Base-by-base conservation (phyloP, 2,113 vertebrate species). In the Cinclus mexicanus region DNA sequence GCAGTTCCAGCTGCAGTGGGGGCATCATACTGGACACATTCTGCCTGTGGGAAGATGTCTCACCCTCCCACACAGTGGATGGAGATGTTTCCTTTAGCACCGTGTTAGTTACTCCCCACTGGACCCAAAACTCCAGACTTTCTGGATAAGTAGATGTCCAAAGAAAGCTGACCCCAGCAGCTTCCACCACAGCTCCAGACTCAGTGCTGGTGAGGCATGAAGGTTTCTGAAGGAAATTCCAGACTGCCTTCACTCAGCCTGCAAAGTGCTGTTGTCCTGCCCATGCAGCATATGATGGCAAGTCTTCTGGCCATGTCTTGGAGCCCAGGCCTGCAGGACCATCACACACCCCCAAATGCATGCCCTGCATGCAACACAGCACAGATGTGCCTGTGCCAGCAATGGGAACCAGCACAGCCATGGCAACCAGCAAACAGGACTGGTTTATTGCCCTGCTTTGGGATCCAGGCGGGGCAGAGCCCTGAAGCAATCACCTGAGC, bases 241-340 rank as follows among this genome's bases (percentile, higher is more conserved):
- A 64, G 11, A 8, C 41, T 26, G 5, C 46, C n/a, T 88, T 89
- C 42, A 29, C 46, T 70, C 52, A 72, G 41, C 19, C 55, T 83
- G 61, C 31, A 47, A 52, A 90, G 11, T 72, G 41, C 46, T 57
- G 25, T 9, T 72, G 41, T 41, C 57, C 53, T 60, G 24, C 21
- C 17, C 3, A 3, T 42, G 46, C 21, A 72, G 22, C 17, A 20
- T 9, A 13, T 0, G 1, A 60, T 33, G 21, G 8, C 47, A 47
- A 75, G 22, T 52, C 44, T 46, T 82, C 65, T 50, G 50, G 35
- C 33, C 25, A 9, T 20, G 37, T 18, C 37, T 49, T 26, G 35
- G 26, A 76, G 22, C 13, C 46, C 49, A 0, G 47, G 5, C 14
- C 20, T 61, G 19, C 61, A 64, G 52, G 39, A 68, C 33, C 49